These are phyloP conservation scores for Taurulus bubalis DNA, from an alignment of 2,113 vertebrate species.

Conservation along the genomic window DNA sequence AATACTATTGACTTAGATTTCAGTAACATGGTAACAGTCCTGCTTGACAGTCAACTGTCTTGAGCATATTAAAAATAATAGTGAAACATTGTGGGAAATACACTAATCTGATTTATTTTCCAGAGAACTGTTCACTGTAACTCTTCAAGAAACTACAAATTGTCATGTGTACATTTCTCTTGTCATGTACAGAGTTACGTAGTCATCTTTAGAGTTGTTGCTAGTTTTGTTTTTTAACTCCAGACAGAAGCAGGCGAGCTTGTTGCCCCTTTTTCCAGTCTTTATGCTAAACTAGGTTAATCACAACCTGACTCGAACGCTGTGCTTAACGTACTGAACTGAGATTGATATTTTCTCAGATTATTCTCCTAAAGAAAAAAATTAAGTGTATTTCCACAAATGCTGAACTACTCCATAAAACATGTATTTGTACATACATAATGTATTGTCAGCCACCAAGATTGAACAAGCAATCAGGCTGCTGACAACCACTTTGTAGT, in stretches of 20 bases:
- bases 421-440: not conserved
- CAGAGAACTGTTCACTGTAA: not conserved
- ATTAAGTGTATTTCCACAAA: not conserved
- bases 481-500: not conserved
- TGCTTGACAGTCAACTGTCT: slow-evolving; percentile 4
- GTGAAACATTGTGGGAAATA: slow-evolving; percentile 2
- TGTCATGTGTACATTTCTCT: not conserved
- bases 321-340: not conserved
- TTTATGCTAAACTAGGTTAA: slow-evolving; percentile 4
- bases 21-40: slow-evolving; percentile 2
- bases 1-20: not conserved
- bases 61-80: slow-evolving; percentile 3
- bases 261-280: not conserved
- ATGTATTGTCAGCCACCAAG: not conserved
- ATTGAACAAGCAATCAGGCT: not conserved
- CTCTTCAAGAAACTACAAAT: not conserved
- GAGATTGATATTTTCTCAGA: not conserved
- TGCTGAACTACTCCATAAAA: not conserved
- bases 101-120: not conserved
- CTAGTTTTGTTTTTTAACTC: not conserved
- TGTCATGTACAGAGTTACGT: not conserved
- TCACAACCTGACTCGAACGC: not conserved
- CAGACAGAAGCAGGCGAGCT: not conserved
- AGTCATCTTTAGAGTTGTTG: not conserved
- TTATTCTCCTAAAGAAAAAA: not conserved